These are phyloP conservation scores for Siniperca obscura DNA, from an alignment of 2,797 vertebrate genomes.

Conservation along the genomic window DNA sequence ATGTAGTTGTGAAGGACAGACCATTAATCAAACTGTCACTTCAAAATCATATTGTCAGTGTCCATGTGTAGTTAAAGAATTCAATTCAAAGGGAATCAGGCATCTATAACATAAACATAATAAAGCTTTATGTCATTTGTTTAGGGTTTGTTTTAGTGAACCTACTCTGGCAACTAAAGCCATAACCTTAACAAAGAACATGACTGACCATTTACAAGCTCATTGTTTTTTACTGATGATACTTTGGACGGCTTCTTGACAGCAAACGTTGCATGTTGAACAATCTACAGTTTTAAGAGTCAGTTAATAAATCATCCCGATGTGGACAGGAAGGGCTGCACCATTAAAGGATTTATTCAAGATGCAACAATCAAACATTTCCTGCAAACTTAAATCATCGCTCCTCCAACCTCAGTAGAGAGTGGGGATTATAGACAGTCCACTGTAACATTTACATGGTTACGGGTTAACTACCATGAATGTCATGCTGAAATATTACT, in stretches of 20 bases:
- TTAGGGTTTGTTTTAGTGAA: not conserved
- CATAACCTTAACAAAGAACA: not conserved
- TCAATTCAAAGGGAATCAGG: not conserved
- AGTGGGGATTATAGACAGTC: slow-evolving; percentile 12
- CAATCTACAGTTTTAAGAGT: not conserved
- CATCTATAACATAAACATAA: not conserved
- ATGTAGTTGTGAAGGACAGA: not conserved
- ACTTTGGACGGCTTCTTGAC: not conserved
- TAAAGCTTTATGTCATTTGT: not conserved
- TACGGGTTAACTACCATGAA: slow-evolving; percentile 13
- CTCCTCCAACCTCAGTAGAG: not conserved
- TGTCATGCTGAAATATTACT: not conserved
- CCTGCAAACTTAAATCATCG: slow-evolving; percentile 4
- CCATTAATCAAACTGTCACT: slow-evolving; percentile 6
- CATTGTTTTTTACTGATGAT: not conserved
- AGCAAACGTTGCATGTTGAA: not conserved
- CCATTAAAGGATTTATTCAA: slow-evolving; percentile 33
- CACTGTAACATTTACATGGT: slow-evolving; percentile 21
- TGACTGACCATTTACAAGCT: not conserved
- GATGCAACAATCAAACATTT: slow-evolving; percentile 8
- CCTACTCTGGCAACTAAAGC: not conserved
- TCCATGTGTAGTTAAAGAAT: slow-evolving; percentile 12
- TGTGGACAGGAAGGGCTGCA: slow-evolving; percentile 12
- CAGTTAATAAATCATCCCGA: not conserved
- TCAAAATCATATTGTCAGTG: slow-evolving; percentile 13